Percentiles rank a stretch among this genome's conserved stretches.
Conservation (phyloP, 2,797 vertebrate genomes). For the Thripadectes ignobilis region DNA sequence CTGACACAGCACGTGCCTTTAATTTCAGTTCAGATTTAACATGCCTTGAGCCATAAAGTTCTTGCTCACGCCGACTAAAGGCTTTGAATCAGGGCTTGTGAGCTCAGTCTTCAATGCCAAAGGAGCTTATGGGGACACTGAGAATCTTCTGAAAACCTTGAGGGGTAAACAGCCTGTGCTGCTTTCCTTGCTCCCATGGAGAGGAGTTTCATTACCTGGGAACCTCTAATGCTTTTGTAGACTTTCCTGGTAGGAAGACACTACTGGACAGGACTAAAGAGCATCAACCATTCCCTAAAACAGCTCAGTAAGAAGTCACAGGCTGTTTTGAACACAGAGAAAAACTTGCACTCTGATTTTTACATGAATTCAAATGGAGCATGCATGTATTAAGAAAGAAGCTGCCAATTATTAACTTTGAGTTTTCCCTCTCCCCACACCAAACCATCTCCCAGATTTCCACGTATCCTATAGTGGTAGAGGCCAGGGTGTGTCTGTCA, state of each 20-base stretch:
- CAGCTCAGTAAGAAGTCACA: not conserved
- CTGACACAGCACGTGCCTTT: not conserved
- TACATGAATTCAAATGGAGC: not conserved
- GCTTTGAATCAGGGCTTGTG: conserved; percentile 1
- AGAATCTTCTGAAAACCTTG: not conserved
- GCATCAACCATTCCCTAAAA: not conserved
- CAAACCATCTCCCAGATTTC: not conserved
- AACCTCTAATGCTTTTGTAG: not conserved
- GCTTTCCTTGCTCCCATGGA: not conserved
- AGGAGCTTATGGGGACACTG: not conserved
- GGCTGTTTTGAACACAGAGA: not conserved
- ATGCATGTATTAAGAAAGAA: not conserved
- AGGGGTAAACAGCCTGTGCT: not conserved
- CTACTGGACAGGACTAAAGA: not conserved
- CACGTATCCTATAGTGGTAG: not conserved
- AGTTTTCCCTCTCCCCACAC: not conserved
- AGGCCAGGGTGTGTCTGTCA: conserved; percentile 26
- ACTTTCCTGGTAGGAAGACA: not conserved
- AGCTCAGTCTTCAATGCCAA: not conserved
- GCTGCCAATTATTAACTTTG: not conserved
- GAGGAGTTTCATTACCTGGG: not conserved
- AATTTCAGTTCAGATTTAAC: not conserved
- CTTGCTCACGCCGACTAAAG: not conserved
- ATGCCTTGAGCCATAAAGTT: not conserved
- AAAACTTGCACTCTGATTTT: not conserved